Evolutionary conservation across 1,140 invertebrate genomes (phyloP), one percentile per base, ranked within the genome.

Genomic region (Ylistrum balloti): DNA sequence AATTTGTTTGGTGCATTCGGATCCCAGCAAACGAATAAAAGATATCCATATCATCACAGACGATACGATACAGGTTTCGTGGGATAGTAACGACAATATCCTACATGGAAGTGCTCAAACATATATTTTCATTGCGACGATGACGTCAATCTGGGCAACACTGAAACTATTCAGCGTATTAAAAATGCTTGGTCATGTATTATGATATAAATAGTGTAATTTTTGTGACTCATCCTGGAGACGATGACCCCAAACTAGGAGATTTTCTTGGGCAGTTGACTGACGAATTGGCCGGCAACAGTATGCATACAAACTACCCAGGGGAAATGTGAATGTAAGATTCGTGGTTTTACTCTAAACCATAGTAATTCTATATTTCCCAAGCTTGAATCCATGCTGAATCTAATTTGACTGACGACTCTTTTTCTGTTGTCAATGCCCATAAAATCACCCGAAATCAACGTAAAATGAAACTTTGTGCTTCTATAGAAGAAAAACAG

Each of bases 131-230:
- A 92, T 96, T 11, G 95, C 95, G 10, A 93, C 94, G 0, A 96
- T 94, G 86, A 95, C 94, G 0, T 96, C 96, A 2, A 93, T 95
- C 15, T 95, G 96, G 88, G 96, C 96, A 0, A 89, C 96, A 2
- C 87, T 96, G 22, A 95, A 96, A 90, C 92, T 96, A 3, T 96
- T 96, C 87, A 85, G 86, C 11, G 94, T 95, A 88, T 74, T 96
- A 22, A 93, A 96, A 90, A 88, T 92, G 34, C 87, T 96, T 10
- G 20, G 94, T 94, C 11, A 88, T 96, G 10, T 97, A 97, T 90
- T 95, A 92, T 33, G 96, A 96, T 89, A 97, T 96, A 5, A 96
- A 97, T 45, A 74, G 74, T 86, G 88, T 93, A 10, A 88, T 92
- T 28, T 93, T 91, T 86, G 32, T 86, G 0, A 88, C 74, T 86